Conservation (phyloP, 92 coral and sea anemone species). For the Palythoa heliodiscus region DNA sequence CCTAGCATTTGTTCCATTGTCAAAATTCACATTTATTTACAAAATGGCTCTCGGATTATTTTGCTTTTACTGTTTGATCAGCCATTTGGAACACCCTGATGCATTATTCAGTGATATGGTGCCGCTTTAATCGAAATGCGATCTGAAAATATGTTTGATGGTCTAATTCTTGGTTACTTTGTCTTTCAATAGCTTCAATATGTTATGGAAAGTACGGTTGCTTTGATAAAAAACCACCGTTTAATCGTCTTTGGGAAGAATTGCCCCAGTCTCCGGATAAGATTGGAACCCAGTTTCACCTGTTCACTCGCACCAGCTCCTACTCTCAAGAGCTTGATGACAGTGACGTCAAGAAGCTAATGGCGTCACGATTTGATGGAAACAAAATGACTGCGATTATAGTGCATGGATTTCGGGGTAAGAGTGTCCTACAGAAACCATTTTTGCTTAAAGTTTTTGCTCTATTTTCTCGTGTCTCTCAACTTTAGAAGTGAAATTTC, state of each 20-base stretch:
- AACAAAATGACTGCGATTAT: slow-evolving; percentile 57
- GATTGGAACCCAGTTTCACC: slow-evolving; percentile 63
- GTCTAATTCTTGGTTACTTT: too few relatives aligned
- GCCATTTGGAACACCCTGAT: too few relatives aligned
- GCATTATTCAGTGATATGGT: too few relatives aligned
- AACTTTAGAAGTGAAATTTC: too few relatives aligned
- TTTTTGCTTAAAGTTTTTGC: background rate
- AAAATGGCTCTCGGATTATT: too few relatives aligned
- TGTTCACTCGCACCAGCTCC: slow-evolving; percentile 65
- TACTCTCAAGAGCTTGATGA: slow-evolving; percentile 57
- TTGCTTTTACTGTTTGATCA: too few relatives aligned
- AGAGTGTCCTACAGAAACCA: background rate
- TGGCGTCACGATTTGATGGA: slow-evolving; percentile 54
- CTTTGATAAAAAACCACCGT: slow-evolving; percentile 54
- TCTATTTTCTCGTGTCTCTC: too few relatives aligned
- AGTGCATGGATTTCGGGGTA: slow-evolving; percentile 69
- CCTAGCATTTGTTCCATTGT: too few relatives aligned
- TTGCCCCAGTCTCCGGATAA: slow-evolving; percentile 55
- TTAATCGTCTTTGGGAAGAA: slow-evolving; percentile 39
- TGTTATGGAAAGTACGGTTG: slow-evolving; percentile 72
- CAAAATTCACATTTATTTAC: too few relatives aligned
- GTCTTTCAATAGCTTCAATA: too few relatives aligned
- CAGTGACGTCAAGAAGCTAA: slow-evolving; percentile 44
- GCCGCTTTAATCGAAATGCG: too few relatives aligned
- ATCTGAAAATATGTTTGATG: too few relatives aligned